Conservation (phyloP, 2,113 vertebrate genomes). For the Piprites chloris region DNA sequence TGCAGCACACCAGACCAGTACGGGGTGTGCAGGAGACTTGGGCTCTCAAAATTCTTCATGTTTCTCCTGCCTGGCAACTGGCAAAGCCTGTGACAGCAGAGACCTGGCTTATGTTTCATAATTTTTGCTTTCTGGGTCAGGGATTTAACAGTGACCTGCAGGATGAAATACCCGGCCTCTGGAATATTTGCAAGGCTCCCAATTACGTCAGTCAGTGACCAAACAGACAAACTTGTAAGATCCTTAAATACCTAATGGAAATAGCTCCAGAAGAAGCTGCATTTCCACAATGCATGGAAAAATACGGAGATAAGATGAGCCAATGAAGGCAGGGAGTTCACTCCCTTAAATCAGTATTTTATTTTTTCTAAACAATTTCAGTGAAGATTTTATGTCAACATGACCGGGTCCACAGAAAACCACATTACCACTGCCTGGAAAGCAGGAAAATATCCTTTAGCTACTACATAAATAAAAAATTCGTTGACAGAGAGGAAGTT, state of each 20-base stretch:
- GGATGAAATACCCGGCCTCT: background rate
- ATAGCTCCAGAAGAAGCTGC: background rate
- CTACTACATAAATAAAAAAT: background rate
- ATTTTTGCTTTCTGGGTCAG: background rate
- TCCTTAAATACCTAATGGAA: background rate
- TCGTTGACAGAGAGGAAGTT: background rate
- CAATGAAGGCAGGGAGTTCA: background rate
- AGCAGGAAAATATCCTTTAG: background rate
- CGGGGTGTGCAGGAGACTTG: fast-evolving
- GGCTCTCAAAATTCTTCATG: background rate
- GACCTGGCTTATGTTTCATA: background rate
- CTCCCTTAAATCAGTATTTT: background rate
- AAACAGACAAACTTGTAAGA: background rate
- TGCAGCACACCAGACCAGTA: background rate
- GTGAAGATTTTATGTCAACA: background rate
- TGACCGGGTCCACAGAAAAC: background rate
- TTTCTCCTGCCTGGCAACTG: background rate
- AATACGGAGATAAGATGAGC: background rate
- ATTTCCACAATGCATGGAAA: background rate
- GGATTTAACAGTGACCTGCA: background rate
- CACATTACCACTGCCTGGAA: background rate
- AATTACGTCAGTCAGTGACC: background rate
- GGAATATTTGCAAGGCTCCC: background rate
- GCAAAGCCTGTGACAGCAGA: background rate
- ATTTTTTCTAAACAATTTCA: background rate